Base-by-base conservation (phyloP, 1,140 invertebrate species). In the Aphelenchoides besseyi region DNA sequence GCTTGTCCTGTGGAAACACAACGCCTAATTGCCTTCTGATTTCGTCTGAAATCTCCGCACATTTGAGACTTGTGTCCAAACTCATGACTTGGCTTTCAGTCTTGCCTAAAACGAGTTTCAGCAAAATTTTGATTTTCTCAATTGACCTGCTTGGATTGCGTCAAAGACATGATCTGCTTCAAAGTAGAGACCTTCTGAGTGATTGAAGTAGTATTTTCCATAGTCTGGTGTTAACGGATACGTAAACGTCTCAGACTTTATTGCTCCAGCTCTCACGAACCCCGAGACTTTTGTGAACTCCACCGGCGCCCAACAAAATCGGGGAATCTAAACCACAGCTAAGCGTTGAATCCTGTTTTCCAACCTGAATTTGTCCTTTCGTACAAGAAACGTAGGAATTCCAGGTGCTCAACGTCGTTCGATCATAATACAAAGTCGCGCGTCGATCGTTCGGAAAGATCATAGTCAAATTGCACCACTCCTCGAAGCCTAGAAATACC, bases 81-180 rank as follows among this genome's bases (percentile, higher is more conserved):
- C 61, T 68, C 67, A 69, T 69, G 1, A 70, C 26, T 71, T 68
- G 16, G 32, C 67, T 69, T 8, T 69, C 67, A 26, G 29, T 69
- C 18, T 28, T n/a, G 1, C 64, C 64, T 67, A 28, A 23, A 67
- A 66, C 48, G 9, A n/a, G 8, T 9, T 66, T 66, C 41, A 69
- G 9, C 54, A 53, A 8, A 9, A 8, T 66, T 66, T 52, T 59
- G 8, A 61, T 12, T 9, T 29, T 9, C 9, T 9, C 5, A 68
- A 16, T 71, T 68, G 5, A 69, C 67, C 67, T 70, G 70, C n/a
- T 1, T 1, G 0, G 23, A 69, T 30, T 26, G 16, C 12, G 9
- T 70, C 64, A 29, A 71, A 69, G 9, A 69, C 67, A 37, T 69
- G 67, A 29, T 69, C 67, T 18, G 67, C 67, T 69, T 69, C 67